These are phyloP conservation scores for Lepidurus arcticus DNA, from an alignment of 1,140 invertebrate species.

Conservation along the genomic window DNA sequence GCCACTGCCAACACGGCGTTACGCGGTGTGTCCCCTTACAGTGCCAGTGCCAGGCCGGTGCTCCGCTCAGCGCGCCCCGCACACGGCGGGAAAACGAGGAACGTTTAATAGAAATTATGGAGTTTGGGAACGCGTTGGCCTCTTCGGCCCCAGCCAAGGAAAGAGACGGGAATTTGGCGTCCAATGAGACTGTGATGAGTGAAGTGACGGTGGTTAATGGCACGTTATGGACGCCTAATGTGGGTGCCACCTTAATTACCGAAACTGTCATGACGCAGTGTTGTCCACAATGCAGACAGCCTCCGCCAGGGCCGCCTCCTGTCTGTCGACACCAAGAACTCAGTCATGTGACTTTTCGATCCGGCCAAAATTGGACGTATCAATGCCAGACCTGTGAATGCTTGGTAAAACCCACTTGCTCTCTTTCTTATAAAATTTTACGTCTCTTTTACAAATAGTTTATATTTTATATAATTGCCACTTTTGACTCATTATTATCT, in stretches of 20 bases:
- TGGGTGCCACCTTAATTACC: neutral
- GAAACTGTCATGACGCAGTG: constrained; percentile 47
- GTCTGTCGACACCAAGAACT: constrained; percentile 72
- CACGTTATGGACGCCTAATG: constrained; percentile 1
- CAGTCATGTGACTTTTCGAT: constrained; percentile 63
- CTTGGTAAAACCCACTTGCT: constrained; percentile 53
- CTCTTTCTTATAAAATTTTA: neutral
- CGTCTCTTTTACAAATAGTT: too few species aligned
- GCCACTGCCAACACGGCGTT: constrained; percentile 57
- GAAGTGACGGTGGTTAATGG: neutral
- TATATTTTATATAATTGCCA: too few species aligned
- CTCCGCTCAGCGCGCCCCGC: constrained; percentile 35
- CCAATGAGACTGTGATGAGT: constrained; percentile 16
- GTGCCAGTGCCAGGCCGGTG: constrained; percentile 54
- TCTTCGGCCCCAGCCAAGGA: neutral
- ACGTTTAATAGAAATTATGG: constrained; percentile 13
- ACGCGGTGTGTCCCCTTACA: constrained; percentile 54
- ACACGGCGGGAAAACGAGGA: neutral
- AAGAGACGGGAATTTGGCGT: neutral
- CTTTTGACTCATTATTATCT: too few species aligned
- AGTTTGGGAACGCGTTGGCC: neutral
- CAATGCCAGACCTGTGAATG: constrained; percentile 87
- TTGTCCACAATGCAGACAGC: constrained; percentile 67
- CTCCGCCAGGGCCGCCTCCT: constrained; percentile 45
- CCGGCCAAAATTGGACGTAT: constrained; percentile 79